A percentile compares a stretch with the other conserved stretches of the same genome.
Evolutionary conservation across 2,797 vertebrate species (phyloP).

Genomic region (Macropodus opercularis): DNA sequence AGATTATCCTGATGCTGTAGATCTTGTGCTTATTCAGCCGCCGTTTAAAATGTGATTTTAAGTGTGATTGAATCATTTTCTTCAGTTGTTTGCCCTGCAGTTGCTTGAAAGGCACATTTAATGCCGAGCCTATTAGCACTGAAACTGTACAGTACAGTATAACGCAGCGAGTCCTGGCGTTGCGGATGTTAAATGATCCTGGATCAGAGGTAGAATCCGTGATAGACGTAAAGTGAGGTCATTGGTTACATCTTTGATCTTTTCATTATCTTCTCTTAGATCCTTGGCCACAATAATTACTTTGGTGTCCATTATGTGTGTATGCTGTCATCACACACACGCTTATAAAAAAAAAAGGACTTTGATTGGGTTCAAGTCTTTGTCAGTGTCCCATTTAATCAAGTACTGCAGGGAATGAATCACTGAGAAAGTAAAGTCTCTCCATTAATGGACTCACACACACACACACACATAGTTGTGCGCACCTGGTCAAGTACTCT

Average conservation of each 20-base stretch:
- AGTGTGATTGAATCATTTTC: slow-evolving; percentile 14
- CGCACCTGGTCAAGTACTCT: slow-evolving; percentile 2
- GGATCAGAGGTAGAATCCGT: slow-evolving; percentile 2
- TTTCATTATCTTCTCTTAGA: slow-evolving; percentile 61
- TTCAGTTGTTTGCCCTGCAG: neutral
- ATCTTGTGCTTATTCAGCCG: slow-evolving; percentile 11
- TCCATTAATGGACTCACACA: slow-evolving; percentile 7
- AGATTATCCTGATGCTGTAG: neutral
- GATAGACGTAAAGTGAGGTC: slow-evolving; percentile 10
- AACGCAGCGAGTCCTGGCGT: neutral
- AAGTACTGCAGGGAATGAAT: slow-evolving; percentile 37
- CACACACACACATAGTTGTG: neutral
- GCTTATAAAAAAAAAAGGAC: slow-evolving; percentile 37
- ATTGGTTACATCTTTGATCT: slow-evolving; percentile 44
- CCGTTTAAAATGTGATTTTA: slow-evolving; percentile 18
- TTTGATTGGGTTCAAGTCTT: slow-evolving; percentile 56
- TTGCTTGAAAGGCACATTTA: neutral
- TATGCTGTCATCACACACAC: slow-evolving; percentile 43
- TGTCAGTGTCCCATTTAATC: slow-evolving; percentile 53
- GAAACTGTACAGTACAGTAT: neutral
- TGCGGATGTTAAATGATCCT: slow-evolving; percentile 4
- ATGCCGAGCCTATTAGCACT: neutral
- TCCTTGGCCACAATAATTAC: slow-evolving; percentile 60
- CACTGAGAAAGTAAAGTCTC: slow-evolving; percentile 29
- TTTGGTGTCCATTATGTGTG: slow-evolving; percentile 48